These are phyloP conservation scores for Laterallus jamaicensis DNA, from an alignment of 2,113 vertebrate genomes.

Conservation along the genomic window DNA sequence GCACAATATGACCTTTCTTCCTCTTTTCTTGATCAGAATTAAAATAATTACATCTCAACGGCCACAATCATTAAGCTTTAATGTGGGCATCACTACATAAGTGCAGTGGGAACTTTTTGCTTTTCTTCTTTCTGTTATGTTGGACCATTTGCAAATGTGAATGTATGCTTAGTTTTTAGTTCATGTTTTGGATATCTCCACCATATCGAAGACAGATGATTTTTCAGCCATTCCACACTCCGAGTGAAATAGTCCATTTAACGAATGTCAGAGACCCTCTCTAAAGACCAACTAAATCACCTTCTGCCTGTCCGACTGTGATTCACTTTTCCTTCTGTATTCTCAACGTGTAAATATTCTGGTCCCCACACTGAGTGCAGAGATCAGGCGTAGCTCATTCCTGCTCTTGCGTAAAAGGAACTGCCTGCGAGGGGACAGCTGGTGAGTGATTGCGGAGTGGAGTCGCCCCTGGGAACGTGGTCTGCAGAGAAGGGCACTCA, in stretches of 20 bases:
- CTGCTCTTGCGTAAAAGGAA: background rate
- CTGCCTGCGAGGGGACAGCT: background rate
- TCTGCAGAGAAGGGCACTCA: background rate
- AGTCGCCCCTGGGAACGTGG: fast-evolving
- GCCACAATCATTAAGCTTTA: background rate
- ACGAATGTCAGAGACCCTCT: background rate
- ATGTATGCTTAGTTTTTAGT: background rate
- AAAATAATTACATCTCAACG: background rate
- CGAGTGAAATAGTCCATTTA: background rate
- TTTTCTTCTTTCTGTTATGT: background rate
- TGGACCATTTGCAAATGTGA: background rate
- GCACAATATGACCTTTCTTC: fast-evolving
- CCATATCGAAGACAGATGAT: background rate
- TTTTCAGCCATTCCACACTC: background rate
- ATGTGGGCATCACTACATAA: background rate
- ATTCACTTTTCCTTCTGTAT: slow-evolving; percentile 1
- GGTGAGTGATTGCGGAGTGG: fast-evolving
- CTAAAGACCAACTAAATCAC: slow-evolving; percentile 5
- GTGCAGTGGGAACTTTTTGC: background rate
- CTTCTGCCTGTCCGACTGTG: background rate
- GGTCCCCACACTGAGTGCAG: background rate
- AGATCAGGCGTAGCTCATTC: background rate
- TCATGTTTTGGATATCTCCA: background rate
- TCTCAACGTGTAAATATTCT: background rate
- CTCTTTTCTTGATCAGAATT: background rate